Percentiles rank a stretch among this genome's conserved stretches.
phyloP scores from a whole-genome alignment of 2,113 vertebrate genomes.

The Lepidothrix coronata region DNA sequence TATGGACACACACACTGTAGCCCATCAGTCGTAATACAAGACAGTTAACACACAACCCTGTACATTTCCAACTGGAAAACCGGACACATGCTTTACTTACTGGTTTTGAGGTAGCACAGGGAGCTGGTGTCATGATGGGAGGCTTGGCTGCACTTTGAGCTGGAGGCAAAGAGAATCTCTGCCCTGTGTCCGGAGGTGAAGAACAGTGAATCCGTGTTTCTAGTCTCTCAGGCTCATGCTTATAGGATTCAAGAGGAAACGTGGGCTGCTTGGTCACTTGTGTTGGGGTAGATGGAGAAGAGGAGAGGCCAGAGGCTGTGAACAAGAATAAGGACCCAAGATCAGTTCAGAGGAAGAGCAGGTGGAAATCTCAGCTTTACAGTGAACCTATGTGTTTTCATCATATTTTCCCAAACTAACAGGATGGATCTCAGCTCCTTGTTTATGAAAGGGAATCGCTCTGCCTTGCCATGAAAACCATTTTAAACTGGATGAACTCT shows the following conservation, averaged over 20 bases:
- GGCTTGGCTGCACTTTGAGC: conserved; percentile 72
- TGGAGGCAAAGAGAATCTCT: conserved; percentile 78
- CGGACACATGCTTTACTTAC: conserved; percentile 75
- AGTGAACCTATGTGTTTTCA: background rate
- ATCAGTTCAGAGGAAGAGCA: background rate
- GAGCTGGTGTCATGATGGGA: conserved; percentile 72
- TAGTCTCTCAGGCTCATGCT: conserved; percentile 80
- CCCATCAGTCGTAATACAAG: background rate
- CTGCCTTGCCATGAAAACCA: background rate
- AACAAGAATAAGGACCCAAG: background rate
- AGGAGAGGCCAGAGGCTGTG: conserved; percentile 86
- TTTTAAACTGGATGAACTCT: background rate
- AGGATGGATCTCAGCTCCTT: background rate
- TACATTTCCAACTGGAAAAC: background rate
- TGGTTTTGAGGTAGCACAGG: conserved; percentile 81
- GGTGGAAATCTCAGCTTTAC: background rate
- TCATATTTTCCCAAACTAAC: background rate
- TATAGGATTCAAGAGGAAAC: conserved; percentile 86
- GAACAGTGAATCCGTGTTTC: conserved; percentile 82
- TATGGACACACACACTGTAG: background rate
- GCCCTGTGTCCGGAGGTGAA: conserved; percentile 83
- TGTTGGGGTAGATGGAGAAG: conserved; percentile 89
- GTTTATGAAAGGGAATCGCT: background rate
- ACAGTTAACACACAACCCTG: background rate
- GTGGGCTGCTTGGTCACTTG: conserved; percentile 85